Percentiles rank a stretch among this genome's conserved stretches.
phyloP scores from a whole-genome alignment of 2,797 vertebrate species.

The Acrocephalus scirpaceus region DNA sequence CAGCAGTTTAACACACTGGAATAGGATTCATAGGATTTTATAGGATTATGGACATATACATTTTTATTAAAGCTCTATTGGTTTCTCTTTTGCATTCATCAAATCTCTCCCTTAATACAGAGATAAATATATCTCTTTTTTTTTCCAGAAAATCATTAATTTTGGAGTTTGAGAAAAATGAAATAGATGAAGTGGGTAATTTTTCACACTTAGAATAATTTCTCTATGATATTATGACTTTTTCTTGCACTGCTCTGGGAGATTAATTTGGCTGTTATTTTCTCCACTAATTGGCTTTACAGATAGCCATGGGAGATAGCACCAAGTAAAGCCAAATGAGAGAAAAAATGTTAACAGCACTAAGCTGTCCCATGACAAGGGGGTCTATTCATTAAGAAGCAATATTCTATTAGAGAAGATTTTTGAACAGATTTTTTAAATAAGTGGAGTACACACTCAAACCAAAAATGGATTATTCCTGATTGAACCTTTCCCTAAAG shows the following conservation, averaged over 20 bases:
- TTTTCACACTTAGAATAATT: constrained; percentile 83
- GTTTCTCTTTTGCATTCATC: constrained; percentile 69
- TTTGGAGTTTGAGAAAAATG: constrained; percentile 76
- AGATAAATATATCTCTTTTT: constrained; percentile 68
- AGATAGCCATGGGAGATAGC: constrained; percentile 68
- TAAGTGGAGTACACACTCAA: neutral
- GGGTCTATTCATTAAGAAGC: constrained; percentile 17
- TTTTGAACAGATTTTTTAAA: neutral
- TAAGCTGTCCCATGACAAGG: constrained; percentile 22
- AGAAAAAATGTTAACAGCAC: constrained; percentile 53
- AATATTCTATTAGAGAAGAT: constrained; percentile 11
- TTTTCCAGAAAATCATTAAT: constrained; percentile 76
- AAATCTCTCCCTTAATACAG: constrained; percentile 59
- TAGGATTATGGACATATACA: constrained; percentile 58
- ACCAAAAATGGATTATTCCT: neutral
- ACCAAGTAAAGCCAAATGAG: constrained; percentile 61
- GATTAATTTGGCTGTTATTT: constrained; percentile 79
- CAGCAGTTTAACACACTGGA: constrained; percentile 54
- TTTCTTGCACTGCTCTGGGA: constrained; percentile 67
- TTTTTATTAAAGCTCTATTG: constrained; percentile 68
- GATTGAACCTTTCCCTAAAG: neutral
- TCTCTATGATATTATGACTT: constrained; percentile 71
- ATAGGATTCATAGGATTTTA: constrained; percentile 55
- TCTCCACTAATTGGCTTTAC: constrained; percentile 74
- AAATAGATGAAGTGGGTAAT: constrained; percentile 80